phyloP scores from a whole-genome alignment of 2,888 invertebrate genomes.

The Aphidius colemani region DNA sequence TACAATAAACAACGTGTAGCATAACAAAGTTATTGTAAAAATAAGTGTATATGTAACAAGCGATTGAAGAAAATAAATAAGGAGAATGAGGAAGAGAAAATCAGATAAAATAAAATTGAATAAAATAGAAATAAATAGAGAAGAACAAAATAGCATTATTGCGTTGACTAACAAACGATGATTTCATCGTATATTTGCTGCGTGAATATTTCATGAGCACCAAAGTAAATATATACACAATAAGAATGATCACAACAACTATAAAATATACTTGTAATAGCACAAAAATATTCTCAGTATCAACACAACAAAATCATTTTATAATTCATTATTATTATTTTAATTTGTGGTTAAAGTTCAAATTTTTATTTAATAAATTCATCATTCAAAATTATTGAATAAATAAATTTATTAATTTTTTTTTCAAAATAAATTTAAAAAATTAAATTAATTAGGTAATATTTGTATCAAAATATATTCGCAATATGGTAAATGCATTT shows the following conservation, averaged over 20 bases:
- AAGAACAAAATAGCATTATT: conserved; percentile 23
- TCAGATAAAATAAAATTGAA: conserved; percentile 13
- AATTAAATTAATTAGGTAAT: too few relatives aligned
- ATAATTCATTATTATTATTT: background rate
- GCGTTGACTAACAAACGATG: conserved; percentile 49
- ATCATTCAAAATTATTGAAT: background rate
- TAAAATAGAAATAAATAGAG: conserved; percentile 25
- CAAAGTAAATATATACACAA: conserved; percentile 20
- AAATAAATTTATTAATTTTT: too few relatives aligned
- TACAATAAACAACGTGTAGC: too few relatives aligned
- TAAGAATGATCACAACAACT: conserved; percentile 26
- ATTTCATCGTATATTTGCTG: conserved; percentile 41
- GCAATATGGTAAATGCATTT: too few relatives aligned
- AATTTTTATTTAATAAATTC: background rate
- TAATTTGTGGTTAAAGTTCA: too few relatives aligned
- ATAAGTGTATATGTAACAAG: conserved; percentile 16
- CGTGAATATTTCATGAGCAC: conserved; percentile 55
- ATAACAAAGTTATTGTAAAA: background rate
- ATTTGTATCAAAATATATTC: too few relatives aligned
- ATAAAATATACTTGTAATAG: conserved; percentile 12
- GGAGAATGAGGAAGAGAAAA: conserved; percentile 18
- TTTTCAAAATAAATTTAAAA: background rate
- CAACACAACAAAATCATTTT: background rate
- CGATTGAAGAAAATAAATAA: conserved; percentile 22
- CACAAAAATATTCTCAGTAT: background rate